phyloP scores from a whole-genome alignment of 2,888 invertebrate genomes.

The Bedellia somnulentella region DNA sequence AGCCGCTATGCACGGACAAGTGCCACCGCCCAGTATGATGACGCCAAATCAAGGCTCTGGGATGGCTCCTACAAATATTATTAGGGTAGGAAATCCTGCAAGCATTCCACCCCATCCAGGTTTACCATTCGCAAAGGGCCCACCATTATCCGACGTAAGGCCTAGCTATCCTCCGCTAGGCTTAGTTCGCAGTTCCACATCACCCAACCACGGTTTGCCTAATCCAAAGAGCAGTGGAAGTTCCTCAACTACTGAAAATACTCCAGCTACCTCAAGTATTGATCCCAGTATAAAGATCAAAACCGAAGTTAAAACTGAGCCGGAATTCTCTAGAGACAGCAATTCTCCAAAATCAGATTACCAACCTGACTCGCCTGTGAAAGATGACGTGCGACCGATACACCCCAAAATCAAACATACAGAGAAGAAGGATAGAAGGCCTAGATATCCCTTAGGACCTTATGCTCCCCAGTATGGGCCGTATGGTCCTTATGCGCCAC shows the following conservation, averaged over 20 bases:
- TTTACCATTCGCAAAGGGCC: conserved; percentile 18
- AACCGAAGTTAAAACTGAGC: conserved; percentile 50
- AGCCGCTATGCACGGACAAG: too few relatives aligned
- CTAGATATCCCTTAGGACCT: conserved; percentile 43
- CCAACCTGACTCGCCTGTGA: conserved; percentile 20
- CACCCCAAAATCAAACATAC: conserved; percentile 50
- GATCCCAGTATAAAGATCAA: conserved; percentile 30
- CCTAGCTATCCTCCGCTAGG: conserved; percentile 4
- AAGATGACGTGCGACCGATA: conserved; percentile 21
- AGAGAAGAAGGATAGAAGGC: conserved; percentile 42
- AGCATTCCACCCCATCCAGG: conserved; percentile 20
- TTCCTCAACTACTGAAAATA: too few relatives aligned
- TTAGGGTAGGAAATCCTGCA: too few relatives aligned
- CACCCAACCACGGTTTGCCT: conserved; percentile 7
- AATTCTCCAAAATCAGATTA: conserved; percentile 26
- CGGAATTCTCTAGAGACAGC: conserved; percentile 21
- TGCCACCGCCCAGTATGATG: too few relatives aligned
- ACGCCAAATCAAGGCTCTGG: too few relatives aligned
- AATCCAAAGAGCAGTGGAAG: too few relatives aligned
- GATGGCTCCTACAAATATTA: too few relatives aligned
- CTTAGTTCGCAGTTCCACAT: conserved; percentile 7
- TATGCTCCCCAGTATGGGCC: conserved; percentile 52
- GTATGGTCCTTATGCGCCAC: conserved; percentile 45
- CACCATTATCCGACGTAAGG: neutral
- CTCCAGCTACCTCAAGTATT: conserved; percentile 5